Percentiles rank a stretch among this genome's conserved stretches.
These are phyloP conservation scores for Acanthaster planci DNA, from an alignment of 35 echinoderm and acorn worm species.

Conservation along the genomic window DNA sequence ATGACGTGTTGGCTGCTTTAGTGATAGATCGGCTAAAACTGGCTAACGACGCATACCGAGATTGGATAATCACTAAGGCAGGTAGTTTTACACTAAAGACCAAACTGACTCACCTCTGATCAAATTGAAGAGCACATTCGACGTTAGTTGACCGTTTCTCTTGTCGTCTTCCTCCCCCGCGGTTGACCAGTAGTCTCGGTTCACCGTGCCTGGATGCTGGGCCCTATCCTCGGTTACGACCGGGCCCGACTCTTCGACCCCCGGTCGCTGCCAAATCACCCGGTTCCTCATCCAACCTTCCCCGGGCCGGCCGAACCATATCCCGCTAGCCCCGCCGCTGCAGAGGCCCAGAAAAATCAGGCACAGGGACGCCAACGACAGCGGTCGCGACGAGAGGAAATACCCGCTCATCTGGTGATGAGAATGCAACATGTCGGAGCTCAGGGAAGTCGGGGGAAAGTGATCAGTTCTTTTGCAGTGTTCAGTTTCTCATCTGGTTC, in stretches of 20 bases:
- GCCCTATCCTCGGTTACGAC: neutral
- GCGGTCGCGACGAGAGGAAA: neutral
- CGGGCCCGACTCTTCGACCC: neutral
- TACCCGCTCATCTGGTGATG: too few species aligned
- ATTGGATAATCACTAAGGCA: too few species aligned
- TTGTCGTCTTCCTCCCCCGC: neutral
- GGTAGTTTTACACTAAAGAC: neutral
- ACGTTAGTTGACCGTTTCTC: neutral
- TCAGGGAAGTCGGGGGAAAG: too few species aligned
- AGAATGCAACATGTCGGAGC: too few species aligned
- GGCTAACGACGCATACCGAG: too few species aligned
- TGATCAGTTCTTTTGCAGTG: too few species aligned
- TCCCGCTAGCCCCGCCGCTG: neutral
- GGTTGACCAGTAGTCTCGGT: neutral
- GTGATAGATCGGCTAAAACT: too few species aligned
- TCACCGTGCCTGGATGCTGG: neutral
- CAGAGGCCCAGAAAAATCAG: neutral
- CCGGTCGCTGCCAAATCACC: neutral
- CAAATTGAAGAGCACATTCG: conserved; percentile 3
- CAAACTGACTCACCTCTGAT: neutral
- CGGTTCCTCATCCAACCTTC: neutral
- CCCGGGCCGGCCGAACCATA: conserved; percentile 14
- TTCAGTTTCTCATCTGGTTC: too few species aligned
- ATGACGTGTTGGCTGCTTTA: too few species aligned
- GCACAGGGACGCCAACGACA: neutral